Percentiles rank a stretch among this genome's conserved stretches.
Evolutionary conservation across 2,888 invertebrate species (phyloP).

Genomic region (Axea sp.): DNA sequence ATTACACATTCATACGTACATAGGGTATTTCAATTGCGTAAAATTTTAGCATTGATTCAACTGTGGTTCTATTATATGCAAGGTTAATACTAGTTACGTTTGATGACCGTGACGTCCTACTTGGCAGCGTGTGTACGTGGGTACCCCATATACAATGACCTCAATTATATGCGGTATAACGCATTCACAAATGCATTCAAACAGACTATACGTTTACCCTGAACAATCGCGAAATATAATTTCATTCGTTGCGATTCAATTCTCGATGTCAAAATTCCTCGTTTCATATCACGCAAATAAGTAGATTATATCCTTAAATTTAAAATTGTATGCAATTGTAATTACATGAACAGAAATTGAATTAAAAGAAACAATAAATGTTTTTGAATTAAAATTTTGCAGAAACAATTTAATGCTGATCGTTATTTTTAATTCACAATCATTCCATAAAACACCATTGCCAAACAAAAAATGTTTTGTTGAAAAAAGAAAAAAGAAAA

Average conservation of each 20-base stretch:
- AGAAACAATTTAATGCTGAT: too few relatives aligned
- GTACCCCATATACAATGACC: slow-evolving; percentile 23
- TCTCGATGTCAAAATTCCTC: neutral
- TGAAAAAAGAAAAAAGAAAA: too few relatives aligned
- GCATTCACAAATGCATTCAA: slow-evolving; percentile 22
- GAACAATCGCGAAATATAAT: slow-evolving; percentile 15
- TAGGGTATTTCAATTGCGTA: slow-evolving; percentile 2
- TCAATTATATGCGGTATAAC: slow-evolving; percentile 23
- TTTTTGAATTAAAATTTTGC: too few relatives aligned
- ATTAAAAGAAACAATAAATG: too few relatives aligned
- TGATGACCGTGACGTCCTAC: slow-evolving; percentile 28
- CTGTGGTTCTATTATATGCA: slow-evolving; percentile 35
- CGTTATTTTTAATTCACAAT: too few relatives aligned
- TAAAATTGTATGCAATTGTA: too few relatives aligned
- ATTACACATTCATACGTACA: slow-evolving; percentile 18
- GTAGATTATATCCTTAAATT: slow-evolving; percentile 13
- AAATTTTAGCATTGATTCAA: slow-evolving; percentile 38
- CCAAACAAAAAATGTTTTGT: too few relatives aligned
- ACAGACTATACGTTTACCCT: neutral
- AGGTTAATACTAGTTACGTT: slow-evolving; percentile 39
- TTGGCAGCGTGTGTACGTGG: slow-evolving; percentile 19
- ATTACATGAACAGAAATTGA: too few relatives aligned
- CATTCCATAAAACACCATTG: too few relatives aligned
- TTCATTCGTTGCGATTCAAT: slow-evolving; percentile 4
- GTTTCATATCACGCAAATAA: slow-evolving; percentile 5